Base-by-base conservation (phyloP, 2,888 invertebrate genomes). In the Thereva unica region DNA sequence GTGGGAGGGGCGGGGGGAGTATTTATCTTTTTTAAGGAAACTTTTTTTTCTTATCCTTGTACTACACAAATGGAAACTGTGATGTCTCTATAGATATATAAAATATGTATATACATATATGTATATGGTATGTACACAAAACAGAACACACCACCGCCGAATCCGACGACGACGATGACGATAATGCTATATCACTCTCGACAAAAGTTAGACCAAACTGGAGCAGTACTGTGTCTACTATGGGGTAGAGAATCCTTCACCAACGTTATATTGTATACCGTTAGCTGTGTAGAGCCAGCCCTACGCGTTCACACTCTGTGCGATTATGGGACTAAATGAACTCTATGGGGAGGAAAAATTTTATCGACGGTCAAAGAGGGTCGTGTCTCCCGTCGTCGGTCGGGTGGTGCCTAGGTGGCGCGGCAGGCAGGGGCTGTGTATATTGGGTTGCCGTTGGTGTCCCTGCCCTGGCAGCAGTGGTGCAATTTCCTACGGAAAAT, bases 281-380 rank as follows among this genome's bases (percentile, higher is more conserved):
- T n/a, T 53, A 38, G 53, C 53, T 50, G 47, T 47, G 35, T n/a
- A 8, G 53, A 37, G 37, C 41, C 53, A 44, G 44, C 37, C 53
- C 64, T 23, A 23, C 23, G 23, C 23, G 23, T 23, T 23, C 23
- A 23, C 23, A 23, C 23, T 23, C 23, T 44, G 64, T 53, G 12
- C 53, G 52, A 53, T 64, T 64, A 64, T 64, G 64, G 53, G 53
- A 64, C 64, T 64, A 64, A 64, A 64, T 64, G 64, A 64, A 64
- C 64, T 64, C 42, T 64, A 64, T 53, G 64, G 64, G 64, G 64
- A 64, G 64, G 64, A 64, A 64, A 61, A 64, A 64, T 64, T 64
- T 64, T 64, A 64, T 64, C 64, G 64, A 64, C 64, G 53, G 52
- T 53, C 52, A 53, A 64, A 64, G 64, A 64, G 64, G 64, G 64